phyloP scores from a whole-genome alignment of 2,113 vertebrate species.

The Dendrocopos noguchii region DNA sequence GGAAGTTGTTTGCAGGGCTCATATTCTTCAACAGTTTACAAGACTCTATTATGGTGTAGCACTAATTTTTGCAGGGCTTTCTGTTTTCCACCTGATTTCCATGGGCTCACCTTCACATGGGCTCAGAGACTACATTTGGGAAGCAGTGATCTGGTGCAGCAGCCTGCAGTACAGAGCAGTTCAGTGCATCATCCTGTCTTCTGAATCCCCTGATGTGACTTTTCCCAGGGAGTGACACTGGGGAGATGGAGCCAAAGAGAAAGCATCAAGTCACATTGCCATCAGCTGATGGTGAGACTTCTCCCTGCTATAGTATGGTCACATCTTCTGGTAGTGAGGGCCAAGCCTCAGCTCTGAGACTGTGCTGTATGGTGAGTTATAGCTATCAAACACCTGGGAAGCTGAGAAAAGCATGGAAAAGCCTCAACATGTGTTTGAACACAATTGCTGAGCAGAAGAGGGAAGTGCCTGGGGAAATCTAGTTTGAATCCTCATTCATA shows the following conservation, averaged over 20 bases:
- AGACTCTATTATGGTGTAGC: neutral
- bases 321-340: neutral
- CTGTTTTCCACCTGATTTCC: neutral
- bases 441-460: neutral
- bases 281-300: neutral
- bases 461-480: neutral
- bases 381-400: neutral
- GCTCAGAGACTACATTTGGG: neutral
- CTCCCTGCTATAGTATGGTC: neutral
- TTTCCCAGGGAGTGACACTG: neutral
- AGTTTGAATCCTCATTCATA: neutral
- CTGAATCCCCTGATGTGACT: neutral
- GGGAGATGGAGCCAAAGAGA: neutral
- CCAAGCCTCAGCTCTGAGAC: neutral
- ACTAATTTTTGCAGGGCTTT: neutral
- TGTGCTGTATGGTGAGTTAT: neutral
- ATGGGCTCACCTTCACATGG: neutral
- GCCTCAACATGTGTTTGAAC: neutral
- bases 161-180: neutral
- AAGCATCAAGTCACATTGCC: neutral
- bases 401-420: neutral
- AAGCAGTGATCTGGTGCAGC: neutral
- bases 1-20: neutral
- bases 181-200: neutral
- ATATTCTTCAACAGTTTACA: neutral